Percentiles rank a stretch among this genome's conserved stretches.
phyloP scores from a whole-genome alignment of 2,113 vertebrate genomes.

The Myocastor coypus region DNA sequence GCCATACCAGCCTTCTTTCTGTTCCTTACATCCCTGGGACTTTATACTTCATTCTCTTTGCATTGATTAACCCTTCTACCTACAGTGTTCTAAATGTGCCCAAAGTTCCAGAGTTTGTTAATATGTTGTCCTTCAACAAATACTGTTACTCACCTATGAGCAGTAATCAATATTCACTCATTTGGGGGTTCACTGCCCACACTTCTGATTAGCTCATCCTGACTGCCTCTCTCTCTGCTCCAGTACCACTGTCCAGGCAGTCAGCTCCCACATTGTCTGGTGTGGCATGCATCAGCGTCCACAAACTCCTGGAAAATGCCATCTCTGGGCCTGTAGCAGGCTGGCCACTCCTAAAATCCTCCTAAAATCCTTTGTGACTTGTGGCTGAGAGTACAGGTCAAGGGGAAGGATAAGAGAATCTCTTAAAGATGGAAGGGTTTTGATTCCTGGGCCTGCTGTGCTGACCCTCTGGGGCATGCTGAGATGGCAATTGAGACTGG shows the following conservation, averaged over 20 bases:
- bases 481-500: no score
- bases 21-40: neutral
- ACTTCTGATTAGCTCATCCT: neutral
- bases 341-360: neutral
- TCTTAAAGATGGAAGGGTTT: neutral
- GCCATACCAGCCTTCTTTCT: neutral
- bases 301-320: neutral
- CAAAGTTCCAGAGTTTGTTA: neutral
- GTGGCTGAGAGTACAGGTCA: neutral
- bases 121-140: neutral
- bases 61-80: neutral
- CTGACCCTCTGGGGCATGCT: no score
- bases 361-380: neutral
- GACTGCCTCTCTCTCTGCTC: neutral
- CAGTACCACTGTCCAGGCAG: neutral
- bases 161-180: no score
- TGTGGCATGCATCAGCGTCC: neutral
- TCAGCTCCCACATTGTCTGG: neutral
- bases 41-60: neutral
- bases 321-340: neutral
- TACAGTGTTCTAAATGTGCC: neutral
- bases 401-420: neutral
- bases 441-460: no score
- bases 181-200: neutral
- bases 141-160: neutral